phyloP scores from a whole-genome alignment of 2,797 vertebrate species.

The Acrocephalus scirpaceus region DNA sequence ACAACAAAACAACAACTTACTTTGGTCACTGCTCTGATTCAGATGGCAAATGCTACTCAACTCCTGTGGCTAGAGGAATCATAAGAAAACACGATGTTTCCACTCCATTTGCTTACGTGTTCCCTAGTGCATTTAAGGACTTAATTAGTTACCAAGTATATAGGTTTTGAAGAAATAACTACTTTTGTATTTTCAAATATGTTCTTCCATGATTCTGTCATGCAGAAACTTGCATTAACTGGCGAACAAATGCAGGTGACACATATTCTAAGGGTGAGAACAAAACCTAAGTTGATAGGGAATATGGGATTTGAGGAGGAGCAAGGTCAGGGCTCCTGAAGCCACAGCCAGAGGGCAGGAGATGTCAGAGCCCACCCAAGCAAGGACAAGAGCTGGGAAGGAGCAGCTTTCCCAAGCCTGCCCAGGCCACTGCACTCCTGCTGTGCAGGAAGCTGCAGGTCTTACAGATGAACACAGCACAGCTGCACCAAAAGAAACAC shows the following conservation, averaged over 20 bases:
- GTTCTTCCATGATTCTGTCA: neutral
- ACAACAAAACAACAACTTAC: neutral
- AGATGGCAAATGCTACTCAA: neutral
- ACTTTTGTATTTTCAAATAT: neutral
- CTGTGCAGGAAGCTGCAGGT: neutral
- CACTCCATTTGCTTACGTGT: neutral
- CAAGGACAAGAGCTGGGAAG: neutral
- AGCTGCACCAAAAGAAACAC: neutral
- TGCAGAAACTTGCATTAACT: neutral
- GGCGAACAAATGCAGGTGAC: neutral
- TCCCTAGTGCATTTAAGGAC: neutral
- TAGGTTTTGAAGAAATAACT: neutral
- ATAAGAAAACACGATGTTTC: neutral
- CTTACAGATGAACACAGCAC: neutral
- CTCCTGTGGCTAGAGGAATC: neutral
- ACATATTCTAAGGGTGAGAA: fast-evolving
- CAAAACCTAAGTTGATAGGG: neutral
- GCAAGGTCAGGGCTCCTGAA: neutral
- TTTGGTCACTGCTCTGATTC: neutral
- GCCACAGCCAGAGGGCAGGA: neutral
- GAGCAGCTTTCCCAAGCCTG: neutral
- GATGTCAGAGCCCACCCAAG: neutral
- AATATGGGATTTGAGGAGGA: neutral
- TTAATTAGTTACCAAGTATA: neutral
- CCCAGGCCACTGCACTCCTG: neutral